Evolutionary conservation across 2,888 invertebrate species (phyloP).

Genomic region (Latrodectus elegans): DNA sequence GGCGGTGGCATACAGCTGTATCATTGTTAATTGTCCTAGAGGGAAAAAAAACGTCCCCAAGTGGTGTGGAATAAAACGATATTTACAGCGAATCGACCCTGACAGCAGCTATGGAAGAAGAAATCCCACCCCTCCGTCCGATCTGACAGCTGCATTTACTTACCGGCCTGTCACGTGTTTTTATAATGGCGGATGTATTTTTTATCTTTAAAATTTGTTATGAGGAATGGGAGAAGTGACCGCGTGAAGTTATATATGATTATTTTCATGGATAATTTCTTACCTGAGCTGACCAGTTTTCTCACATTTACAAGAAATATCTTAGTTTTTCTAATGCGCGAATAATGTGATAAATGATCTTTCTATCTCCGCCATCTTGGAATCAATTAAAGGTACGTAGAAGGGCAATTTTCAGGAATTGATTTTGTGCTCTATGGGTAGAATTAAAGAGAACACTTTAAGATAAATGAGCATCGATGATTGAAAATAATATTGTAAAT

Average conservation of each 20-base stretch:
- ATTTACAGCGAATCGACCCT: slow-evolving; percentile 42
- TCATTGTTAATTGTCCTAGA: neutral
- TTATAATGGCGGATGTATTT: slow-evolving; percentile 30
- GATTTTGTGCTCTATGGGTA: neutral
- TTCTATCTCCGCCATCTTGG: slow-evolving; percentile 43
- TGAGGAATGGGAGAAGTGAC: no score
- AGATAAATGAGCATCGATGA: neutral
- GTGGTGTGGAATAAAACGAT: slow-evolving; percentile 57
- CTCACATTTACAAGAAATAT: neutral
- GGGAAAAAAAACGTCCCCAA: slow-evolving; percentile 43
- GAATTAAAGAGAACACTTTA: neutral
- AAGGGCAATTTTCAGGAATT: neutral
- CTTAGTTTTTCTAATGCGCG: neutral
- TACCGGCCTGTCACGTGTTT: slow-evolving; percentile 41
- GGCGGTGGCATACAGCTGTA: slow-evolving; percentile 35
- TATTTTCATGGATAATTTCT: no score
- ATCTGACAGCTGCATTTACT: slow-evolving; percentile 45
- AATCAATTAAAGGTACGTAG: slow-evolving; percentile 31
- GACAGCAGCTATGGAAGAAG: slow-evolving; percentile 28
- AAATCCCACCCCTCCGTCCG: slow-evolving; percentile 40
- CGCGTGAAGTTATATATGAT: no score
- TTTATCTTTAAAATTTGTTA: slow-evolving; percentile 6
- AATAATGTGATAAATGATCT: slow-evolving; percentile 4
- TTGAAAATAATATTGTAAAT: neutral
- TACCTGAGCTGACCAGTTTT: neutral